These are phyloP conservation scores for Timandra comae DNA, from an alignment of 2,888 invertebrate species.

Conservation along the genomic window DNA sequence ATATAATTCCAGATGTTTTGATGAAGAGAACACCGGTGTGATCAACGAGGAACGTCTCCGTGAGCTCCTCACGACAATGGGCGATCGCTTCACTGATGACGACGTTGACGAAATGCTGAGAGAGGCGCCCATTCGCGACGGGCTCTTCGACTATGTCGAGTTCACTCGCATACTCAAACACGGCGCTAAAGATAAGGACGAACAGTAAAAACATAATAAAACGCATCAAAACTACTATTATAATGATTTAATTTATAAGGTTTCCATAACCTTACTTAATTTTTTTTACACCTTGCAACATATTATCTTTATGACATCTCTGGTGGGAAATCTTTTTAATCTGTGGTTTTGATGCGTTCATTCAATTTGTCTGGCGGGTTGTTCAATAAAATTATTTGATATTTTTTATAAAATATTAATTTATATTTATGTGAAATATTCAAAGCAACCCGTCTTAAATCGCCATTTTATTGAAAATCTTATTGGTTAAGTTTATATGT, in stretches of 20 bases:
- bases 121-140: conserved; percentile 97
- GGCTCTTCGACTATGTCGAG: conserved; percentile 97
- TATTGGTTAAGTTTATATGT: conserved; percentile 16
- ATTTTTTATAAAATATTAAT: no score
- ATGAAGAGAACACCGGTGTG: conserved; percentile 95
- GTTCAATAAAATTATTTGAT: no score
- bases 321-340: no score
- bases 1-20: conserved; percentile 95
- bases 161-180: conserved; percentile 99
- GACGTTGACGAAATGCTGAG: conserved; percentile 99
- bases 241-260: no score
- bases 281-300: no score
- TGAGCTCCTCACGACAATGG: conserved; percentile 97
- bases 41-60: conserved; percentile 96
- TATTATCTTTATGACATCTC: no score
- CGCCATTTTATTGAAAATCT: no score
- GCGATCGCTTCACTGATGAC: conserved; percentile 96
- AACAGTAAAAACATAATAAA: no score
- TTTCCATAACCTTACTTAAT: no score
- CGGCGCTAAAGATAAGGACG: conserved; percentile 99
- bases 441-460: conserved; percentile 16
- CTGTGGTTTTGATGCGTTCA: no score
- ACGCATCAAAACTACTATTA: no score
- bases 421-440: conserved; percentile 11
- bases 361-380: no score